These are phyloP conservation scores for Seriola dumerili DNA, from an alignment of 2,113 vertebrate genomes.

Conservation along the genomic window DNA sequence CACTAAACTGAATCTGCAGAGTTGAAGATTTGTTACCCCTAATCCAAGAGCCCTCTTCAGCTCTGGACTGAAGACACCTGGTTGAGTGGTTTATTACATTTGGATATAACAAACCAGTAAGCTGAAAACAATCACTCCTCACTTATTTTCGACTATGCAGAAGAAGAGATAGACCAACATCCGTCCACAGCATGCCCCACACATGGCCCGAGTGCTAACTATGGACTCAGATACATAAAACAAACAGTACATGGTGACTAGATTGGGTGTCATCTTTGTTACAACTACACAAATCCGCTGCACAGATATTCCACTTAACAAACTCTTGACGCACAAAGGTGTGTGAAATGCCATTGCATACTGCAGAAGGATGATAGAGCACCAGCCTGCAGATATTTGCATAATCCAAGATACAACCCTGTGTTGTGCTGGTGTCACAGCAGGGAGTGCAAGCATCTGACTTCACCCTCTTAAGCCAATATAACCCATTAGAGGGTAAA, in stretches of 20 bases:
- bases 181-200: slow-evolving; percentile 1
- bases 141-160: neutral
- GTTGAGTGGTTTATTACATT: slow-evolving; percentile 22
- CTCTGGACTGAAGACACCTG: neutral
- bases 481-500: slow-evolving; percentile 27
- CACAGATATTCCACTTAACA: slow-evolving; percentile 16
- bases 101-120: slow-evolving; percentile 12
- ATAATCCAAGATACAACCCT: slow-evolving; percentile 20
- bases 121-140: neutral
- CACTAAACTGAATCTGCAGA: neutral
- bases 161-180: neutral
- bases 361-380: slow-evolving; percentile 35
- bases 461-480: neutral
- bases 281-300: slow-evolving; percentile 12
- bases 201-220: neutral
- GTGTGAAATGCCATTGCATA: slow-evolving; percentile 28
- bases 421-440: slow-evolving; percentile 16
- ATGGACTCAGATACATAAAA: neutral
- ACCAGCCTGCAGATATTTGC: slow-evolving; percentile 6
- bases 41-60: slow-evolving; percentile 12
- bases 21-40: slow-evolving; percentile 1
- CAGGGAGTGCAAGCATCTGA: slow-evolving; percentile 17
- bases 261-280: neutral
- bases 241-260: neutral
- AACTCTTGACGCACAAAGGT: slow-evolving; percentile 8